These are phyloP conservation scores for Danionella cerebrum DNA, from an alignment of 2,113 vertebrate species.

Conservation along the genomic window DNA sequence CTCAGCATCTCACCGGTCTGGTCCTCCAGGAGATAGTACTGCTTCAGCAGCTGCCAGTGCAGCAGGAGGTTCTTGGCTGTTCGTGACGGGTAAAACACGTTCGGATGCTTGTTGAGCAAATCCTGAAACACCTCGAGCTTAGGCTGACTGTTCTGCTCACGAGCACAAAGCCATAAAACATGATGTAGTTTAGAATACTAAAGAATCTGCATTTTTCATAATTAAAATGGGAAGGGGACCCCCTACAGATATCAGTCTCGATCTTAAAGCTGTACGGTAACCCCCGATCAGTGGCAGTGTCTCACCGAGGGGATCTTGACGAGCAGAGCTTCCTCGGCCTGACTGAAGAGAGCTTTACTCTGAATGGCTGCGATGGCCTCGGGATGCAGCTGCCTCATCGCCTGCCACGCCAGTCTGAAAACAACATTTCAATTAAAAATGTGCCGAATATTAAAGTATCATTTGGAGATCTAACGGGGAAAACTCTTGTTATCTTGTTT, in stretches of 20 bases:
- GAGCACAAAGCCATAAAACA: neutral
- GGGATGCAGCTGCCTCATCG: slow-evolving; percentile 92
- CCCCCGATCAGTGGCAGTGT: neutral
- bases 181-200: neutral
- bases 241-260: too few species aligned
- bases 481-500: too few species aligned
- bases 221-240: too few species aligned
- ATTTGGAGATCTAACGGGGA: too few species aligned
- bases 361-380: slow-evolving; percentile 92
- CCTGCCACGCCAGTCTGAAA: slow-evolving; percentile 84
- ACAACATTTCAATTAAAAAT: neutral
- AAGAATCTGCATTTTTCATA: too few species aligned
- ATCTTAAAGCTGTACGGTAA: too few species aligned
- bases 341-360: slow-evolving; percentile 92
- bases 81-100: slow-evolving; percentile 83
- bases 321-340: slow-evolving; percentile 82
- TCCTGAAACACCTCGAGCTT: slow-evolving; percentile 91
- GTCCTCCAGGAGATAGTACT: slow-evolving; percentile 91
- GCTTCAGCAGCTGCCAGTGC: slow-evolving; percentile 95
- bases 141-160: slow-evolving; percentile 80
- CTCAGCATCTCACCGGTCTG: slow-evolving; percentile 78
- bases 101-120: slow-evolving; percentile 79
- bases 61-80: slow-evolving; percentile 85
- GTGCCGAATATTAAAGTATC: too few species aligned
- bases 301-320: slow-evolving; percentile 86